Conservation (phyloP, 1,140 invertebrate genomes). For the Lepidurus couesii region DNA sequence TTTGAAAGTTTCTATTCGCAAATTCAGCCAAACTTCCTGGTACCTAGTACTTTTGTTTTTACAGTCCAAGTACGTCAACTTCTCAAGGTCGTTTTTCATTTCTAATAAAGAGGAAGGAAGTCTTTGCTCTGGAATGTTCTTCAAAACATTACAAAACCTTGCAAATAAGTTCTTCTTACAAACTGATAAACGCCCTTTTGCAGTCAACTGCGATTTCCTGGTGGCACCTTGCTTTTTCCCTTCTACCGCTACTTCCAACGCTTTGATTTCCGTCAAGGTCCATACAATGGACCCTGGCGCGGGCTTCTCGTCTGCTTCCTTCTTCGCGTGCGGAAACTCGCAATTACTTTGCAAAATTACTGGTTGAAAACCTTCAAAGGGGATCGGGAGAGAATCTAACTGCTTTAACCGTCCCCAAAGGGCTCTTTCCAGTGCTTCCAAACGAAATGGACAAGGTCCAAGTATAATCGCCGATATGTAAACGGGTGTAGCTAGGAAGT, state of each 20-base stretch:
- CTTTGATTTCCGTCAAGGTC: slow-evolving; percentile 35
- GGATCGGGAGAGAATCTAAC: neutral
- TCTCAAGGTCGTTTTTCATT: slow-evolving; percentile 29
- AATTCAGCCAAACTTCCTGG: neutral
- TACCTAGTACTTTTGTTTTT: neutral
- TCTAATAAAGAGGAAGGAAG: neutral
- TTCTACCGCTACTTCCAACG: slow-evolving; percentile 65
- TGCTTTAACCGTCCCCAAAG: slow-evolving; percentile 34
- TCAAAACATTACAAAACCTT: slow-evolving; percentile 51
- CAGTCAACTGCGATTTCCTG: slow-evolving; percentile 57
- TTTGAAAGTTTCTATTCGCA: neutral
- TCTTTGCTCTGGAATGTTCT: slow-evolving; percentile 33
- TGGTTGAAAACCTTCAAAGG: slow-evolving; percentile 38
- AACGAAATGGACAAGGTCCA: slow-evolving; percentile 45
- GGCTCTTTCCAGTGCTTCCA: slow-evolving; percentile 35
- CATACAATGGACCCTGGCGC: slow-evolving; percentile 41
- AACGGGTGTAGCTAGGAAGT: slow-evolving; percentile 61
- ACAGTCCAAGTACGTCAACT: slow-evolving; percentile 36
- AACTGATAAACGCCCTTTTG: slow-evolving; percentile 52
- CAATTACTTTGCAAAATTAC: slow-evolving; percentile 42
- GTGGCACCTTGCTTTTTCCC: slow-evolving; percentile 74
- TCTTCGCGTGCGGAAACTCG: slow-evolving; percentile 40
- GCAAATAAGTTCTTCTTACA: slow-evolving; percentile 59
- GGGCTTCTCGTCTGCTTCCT: slow-evolving; percentile 34
- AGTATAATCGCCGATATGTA: slow-evolving; percentile 65